These are phyloP conservation scores for Drosophila mayaguana DNA, from an alignment of 2,888 invertebrate species.

Conservation along the genomic window DNA sequence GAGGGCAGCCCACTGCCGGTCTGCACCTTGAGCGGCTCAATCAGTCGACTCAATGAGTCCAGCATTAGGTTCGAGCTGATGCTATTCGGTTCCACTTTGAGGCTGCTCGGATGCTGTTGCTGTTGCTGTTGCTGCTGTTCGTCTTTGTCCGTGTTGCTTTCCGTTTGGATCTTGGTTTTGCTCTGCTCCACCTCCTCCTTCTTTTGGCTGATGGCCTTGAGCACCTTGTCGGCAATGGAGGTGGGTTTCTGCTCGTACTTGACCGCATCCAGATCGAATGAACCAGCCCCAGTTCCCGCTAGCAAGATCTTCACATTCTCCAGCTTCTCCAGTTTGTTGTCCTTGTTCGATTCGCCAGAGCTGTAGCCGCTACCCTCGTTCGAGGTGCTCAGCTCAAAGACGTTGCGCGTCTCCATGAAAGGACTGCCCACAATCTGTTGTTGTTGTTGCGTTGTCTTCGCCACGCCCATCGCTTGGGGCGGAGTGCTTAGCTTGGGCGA, in stretches of 20 bases:
- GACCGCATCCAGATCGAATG: slow-evolving; percentile 82
- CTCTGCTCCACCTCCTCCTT: slow-evolving; percentile 86
- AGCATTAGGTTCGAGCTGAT: slow-evolving; percentile 38
- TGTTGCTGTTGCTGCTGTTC: slow-evolving; percentile 19
- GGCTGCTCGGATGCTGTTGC: slow-evolving; percentile 1
- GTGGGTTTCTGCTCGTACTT: slow-evolving; percentile 85
- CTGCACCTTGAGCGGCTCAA: slow-evolving; percentile 82
- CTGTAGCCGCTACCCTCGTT: slow-evolving; percentile 78
- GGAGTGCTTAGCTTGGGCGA: slow-evolving; percentile 67
- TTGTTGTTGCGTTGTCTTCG: slow-evolving; percentile 22
- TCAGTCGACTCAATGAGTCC: slow-evolving; percentile 51
- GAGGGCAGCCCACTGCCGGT: slow-evolving; percentile 41
- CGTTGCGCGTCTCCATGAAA: slow-evolving; percentile 83
- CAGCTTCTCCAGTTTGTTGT: slow-evolving; percentile 83
- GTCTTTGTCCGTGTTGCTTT: slow-evolving; percentile 73
- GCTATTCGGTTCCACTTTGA: slow-evolving; percentile 11
- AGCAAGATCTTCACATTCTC: slow-evolving; percentile 84
- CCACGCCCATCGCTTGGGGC: slow-evolving; percentile 43
- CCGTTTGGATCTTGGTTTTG: slow-evolving; percentile 83
- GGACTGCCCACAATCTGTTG: slow-evolving; percentile 79
- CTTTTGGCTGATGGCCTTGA: slow-evolving; percentile 87
- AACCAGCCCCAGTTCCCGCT: slow-evolving; percentile 76
- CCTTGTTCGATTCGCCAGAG: slow-evolving; percentile 77
- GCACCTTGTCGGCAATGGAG: slow-evolving; percentile 88
- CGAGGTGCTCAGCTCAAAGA: slow-evolving; percentile 83